These are phyloP conservation scores for Bombus superbus DNA, from an alignment of 1,140 invertebrate genomes.

Conservation along the genomic window DNA sequence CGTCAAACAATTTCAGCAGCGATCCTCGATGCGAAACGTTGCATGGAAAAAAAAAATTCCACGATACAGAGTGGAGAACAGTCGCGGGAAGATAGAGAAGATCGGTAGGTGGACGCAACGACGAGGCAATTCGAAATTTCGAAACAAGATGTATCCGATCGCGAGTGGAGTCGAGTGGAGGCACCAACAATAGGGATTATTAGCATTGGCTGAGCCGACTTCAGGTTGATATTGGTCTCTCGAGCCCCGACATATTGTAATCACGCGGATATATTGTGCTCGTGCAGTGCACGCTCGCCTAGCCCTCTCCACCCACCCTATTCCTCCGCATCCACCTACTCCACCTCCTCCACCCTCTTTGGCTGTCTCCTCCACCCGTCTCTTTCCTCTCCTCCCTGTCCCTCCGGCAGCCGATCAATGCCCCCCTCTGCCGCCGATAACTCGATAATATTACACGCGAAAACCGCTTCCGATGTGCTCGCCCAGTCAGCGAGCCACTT, in stretches of 20 bases:
- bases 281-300: constrained; percentile 69
- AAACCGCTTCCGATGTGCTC: constrained; percentile 81
- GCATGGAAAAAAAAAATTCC: neutral
- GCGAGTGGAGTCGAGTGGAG: constrained; percentile 64
- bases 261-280: constrained; percentile 77
- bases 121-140: constrained; percentile 65
- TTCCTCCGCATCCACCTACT: constrained; percentile 58
- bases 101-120: neutral
- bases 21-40: neutral
- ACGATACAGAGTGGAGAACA: neutral
- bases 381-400: constrained; percentile 25
- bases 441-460: constrained; percentile 81
- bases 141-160: constrained; percentile 67
- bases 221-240: constrained; percentile 73
- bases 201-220: constrained; percentile 73
- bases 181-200: constrained; percentile 74
- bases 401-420: constrained; percentile 66
- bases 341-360: constrained; percentile 44
- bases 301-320: constrained; percentile 62
- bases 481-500: constrained; percentile 80
- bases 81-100: neutral
- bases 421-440: constrained; percentile 74
- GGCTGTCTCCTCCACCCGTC: constrained; percentile 18
- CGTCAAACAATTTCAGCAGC: neutral
- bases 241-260: constrained; percentile 77